Evolutionary conservation across 1,140 invertebrate genomes (phyloP).

Genomic region (Riptortus pedestris): DNA sequence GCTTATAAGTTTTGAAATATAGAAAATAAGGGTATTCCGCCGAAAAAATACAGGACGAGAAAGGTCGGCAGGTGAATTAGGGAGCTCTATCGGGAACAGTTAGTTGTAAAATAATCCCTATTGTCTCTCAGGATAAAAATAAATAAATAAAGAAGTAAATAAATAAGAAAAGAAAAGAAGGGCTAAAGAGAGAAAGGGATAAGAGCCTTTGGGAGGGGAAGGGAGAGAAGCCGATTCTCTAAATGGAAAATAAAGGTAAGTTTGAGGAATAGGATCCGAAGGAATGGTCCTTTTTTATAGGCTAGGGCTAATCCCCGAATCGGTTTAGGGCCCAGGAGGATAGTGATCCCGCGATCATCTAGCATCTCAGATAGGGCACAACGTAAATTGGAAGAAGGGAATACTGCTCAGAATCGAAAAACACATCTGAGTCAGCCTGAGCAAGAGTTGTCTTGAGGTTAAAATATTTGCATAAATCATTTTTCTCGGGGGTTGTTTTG

Average conservation of each 20-base stretch:
- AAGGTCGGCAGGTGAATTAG: too few relatives aligned
- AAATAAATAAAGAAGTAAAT: constrained; percentile 10
- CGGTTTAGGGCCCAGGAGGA: constrained; percentile 1
- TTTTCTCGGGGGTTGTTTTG: too few relatives aligned
- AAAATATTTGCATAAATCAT: too few relatives aligned
- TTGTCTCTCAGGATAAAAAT: not conserved
- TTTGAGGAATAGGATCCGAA: constrained; percentile 4
- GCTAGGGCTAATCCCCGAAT: not conserved
- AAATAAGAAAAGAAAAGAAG: not conserved
- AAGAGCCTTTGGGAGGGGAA: not conserved
- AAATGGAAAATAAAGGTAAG: constrained; percentile 19
- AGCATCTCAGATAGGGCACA: too few relatives aligned
- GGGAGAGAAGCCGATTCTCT: constrained; percentile 3
- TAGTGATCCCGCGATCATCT: not conserved
- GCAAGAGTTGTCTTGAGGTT: too few relatives aligned
- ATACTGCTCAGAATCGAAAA: too few relatives aligned
- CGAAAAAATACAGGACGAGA: too few relatives aligned
- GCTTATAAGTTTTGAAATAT: too few relatives aligned
- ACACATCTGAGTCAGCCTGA: too few relatives aligned
- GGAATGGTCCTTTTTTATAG: not conserved
- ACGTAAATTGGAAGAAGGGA: too few relatives aligned
- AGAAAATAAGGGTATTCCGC: too few relatives aligned
- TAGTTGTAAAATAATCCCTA: not conserved
- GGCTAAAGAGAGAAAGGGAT: not conserved
- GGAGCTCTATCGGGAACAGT: not conserved